Percentiles rank a stretch among this genome's conserved stretches.
These are phyloP conservation scores for Silurus lanzhouensis DNA, from an alignment of 2,797 vertebrate species.

Conservation along the genomic window DNA sequence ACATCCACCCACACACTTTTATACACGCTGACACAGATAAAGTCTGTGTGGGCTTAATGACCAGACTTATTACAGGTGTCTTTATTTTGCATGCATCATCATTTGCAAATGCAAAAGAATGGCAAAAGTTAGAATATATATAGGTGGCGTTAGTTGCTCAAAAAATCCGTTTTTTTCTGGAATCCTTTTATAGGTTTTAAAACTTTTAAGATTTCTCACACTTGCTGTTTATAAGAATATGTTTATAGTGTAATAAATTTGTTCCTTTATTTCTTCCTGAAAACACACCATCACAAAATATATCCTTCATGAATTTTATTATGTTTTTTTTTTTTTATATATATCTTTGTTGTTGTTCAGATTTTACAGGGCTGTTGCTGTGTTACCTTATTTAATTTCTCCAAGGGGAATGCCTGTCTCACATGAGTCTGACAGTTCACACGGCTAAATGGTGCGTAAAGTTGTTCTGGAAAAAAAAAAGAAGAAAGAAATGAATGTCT, in stretches of 20 bases:
- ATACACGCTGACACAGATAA: slow-evolving; percentile 36
- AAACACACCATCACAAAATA: neutral
- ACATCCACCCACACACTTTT: slow-evolving; percentile 61
- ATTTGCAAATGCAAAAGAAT: slow-evolving; percentile 16
- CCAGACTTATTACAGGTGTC: slow-evolving; percentile 41
- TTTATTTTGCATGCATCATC: slow-evolving; percentile 38
- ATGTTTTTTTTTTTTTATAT: slow-evolving; percentile 41
- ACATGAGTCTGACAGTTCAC: slow-evolving; percentile 53
- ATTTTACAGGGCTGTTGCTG: slow-evolving; percentile 66
- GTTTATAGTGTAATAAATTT: neutral
- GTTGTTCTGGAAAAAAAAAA: slow-evolving; percentile 19
- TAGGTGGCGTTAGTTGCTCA: neutral
- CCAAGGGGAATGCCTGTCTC: slow-evolving; percentile 49
- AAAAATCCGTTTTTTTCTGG: neutral
- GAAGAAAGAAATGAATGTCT: slow-evolving; percentile 5
- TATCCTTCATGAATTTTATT: slow-evolving; percentile 3
- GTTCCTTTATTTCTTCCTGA: neutral
- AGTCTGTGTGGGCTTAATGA: slow-evolving; percentile 43
- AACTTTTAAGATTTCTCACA: neutral
- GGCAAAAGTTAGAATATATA: neutral
- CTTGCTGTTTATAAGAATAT: neutral
- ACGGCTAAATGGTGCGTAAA: slow-evolving; percentile 52
- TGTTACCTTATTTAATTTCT: slow-evolving; percentile 64
- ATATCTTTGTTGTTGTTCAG: slow-evolving; percentile 52
- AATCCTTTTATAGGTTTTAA: neutral